Evolutionary conservation across 2,113 vertebrate genomes (phyloP).

Genomic region (Ciconia boyciana): DNA sequence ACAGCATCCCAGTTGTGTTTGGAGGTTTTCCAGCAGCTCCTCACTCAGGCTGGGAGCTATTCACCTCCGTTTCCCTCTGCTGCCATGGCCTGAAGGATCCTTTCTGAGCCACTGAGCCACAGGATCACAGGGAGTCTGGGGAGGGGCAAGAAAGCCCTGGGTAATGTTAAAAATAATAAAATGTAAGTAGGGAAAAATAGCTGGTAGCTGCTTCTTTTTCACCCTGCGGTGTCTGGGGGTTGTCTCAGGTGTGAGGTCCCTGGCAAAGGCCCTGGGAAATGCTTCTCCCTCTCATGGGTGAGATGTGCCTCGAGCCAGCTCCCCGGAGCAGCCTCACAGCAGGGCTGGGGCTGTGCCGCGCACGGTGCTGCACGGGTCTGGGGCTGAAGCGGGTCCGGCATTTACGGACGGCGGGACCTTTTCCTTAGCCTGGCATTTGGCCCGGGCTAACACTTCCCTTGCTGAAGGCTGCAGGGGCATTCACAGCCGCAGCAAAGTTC

Average conservation of each 20-base stretch:
- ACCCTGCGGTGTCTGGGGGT: accelerated
- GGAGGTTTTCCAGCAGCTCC: background rate
- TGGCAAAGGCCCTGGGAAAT: background rate
- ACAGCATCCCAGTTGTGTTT: background rate
- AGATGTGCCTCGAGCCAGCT: background rate
- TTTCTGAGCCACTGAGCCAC: background rate
- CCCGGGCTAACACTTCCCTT: background rate
- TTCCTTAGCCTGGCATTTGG: background rate
- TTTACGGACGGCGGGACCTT: background rate
- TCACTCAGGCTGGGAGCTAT: background rate
- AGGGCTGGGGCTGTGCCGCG: accelerated
- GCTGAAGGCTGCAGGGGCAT: background rate
- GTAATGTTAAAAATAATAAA: background rate
- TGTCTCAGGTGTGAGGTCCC: background rate
- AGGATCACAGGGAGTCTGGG: background rate
- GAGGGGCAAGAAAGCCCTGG: background rate
- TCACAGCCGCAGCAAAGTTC: background rate
- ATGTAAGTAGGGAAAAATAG: background rate
- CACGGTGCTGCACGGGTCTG: background rate
- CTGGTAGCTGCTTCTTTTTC: background rate
- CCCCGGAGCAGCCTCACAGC: background rate
- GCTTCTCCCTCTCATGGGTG: background rate
- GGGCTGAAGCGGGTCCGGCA: background rate
- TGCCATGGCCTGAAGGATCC: background rate
- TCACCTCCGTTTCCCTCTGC: background rate